phyloP scores from a whole-genome alignment of 2,113 vertebrate genomes.

The Mastomys coucha region DNA sequence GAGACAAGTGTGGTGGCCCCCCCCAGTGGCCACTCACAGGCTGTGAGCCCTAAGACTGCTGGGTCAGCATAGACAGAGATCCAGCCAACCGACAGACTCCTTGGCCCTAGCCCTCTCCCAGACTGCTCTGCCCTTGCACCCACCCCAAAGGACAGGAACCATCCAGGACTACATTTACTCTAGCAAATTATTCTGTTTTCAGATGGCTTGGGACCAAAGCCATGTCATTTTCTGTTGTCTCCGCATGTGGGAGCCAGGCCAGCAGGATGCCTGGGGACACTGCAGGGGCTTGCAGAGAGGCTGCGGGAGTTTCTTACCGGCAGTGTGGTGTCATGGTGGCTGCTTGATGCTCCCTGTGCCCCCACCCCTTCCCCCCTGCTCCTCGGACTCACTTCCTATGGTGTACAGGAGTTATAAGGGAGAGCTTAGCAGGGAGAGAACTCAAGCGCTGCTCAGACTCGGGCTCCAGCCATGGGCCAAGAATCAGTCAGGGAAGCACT shows the following conservation, averaged over 20 bases:
- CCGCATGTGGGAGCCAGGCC: constrained; percentile 66
- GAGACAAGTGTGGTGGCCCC: no score
- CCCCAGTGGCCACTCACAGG: not conserved
- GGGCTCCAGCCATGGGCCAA: not conserved
- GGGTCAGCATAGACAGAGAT: not conserved
- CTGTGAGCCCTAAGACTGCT: not conserved
- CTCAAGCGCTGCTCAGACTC: fast-evolving
- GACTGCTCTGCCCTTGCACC: constrained; percentile 42
- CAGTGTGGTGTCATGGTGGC: not conserved
- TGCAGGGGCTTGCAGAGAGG: constrained; percentile 35
- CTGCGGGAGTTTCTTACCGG: not conserved
- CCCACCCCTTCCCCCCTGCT: not conserved
- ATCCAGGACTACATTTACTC: constrained; percentile 56
- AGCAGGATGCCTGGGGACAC: constrained; percentile 55
- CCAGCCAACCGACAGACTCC: not conserved
- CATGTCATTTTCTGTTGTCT: constrained; percentile 70
- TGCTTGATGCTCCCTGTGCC: not conserved
- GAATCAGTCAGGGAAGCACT: not conserved
- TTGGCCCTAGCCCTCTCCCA: constrained; percentile 44
- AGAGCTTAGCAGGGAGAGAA: no score
- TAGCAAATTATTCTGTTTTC: constrained; percentile 65
- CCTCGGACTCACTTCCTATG: not conserved
- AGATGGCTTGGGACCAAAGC: constrained; percentile 72
- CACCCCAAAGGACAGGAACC: constrained; percentile 2
- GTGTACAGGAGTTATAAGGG: not conserved